phyloP scores from a whole-genome alignment of 37 sponge, comb jelly and placozoan genomes.

The Haliclona indistincta region DNA sequence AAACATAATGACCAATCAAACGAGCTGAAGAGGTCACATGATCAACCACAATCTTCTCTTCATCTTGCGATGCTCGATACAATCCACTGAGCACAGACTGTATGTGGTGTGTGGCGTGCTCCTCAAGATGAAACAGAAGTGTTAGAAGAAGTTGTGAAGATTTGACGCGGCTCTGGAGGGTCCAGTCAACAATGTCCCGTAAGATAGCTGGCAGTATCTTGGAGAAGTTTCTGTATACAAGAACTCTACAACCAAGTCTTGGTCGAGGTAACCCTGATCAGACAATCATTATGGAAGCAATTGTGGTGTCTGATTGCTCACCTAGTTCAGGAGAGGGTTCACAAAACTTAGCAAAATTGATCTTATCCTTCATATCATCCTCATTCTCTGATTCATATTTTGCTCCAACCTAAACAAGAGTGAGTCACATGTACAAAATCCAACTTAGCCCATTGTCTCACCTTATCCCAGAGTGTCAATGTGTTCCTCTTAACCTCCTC shows the following conservation, averaged over 20 bases:
- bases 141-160: conserved; percentile 72
- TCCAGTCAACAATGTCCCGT: conserved; percentile 90
- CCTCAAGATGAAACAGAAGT: conserved; percentile 78
- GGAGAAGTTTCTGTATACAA: conserved; percentile 86
- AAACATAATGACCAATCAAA: conserved; percentile 57
- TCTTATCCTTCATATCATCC: conserved; percentile 83
- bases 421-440: not conserved
- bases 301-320: conserved; percentile 7
- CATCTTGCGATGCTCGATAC: conserved; percentile 80
- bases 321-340: conserved; percentile 18
- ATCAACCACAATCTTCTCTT: conserved; percentile 61
- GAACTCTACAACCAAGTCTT: conserved; percentile 83
- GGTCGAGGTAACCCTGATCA: conserved; percentile 68
- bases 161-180: conserved; percentile 81
- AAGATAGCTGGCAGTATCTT: conserved; percentile 90
- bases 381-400: conserved; percentile 86
- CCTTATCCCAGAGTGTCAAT: conserved; percentile 60
- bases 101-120: conserved; percentile 84
- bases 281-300: not conserved
- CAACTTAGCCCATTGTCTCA: conserved; percentile 16
- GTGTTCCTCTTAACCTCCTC: conserved; percentile 49
- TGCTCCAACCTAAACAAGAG: conserved; percentile 67
- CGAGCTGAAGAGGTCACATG: conserved; percentile 23
- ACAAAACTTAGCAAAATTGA: conserved; percentile 53
- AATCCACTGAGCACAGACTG: conserved; percentile 78